Percentiles rank a stretch among this genome's conserved stretches.
Evolutionary conservation across 2,797 vertebrate genomes (phyloP).

Genomic region (Anolis apletophallus): DNA sequence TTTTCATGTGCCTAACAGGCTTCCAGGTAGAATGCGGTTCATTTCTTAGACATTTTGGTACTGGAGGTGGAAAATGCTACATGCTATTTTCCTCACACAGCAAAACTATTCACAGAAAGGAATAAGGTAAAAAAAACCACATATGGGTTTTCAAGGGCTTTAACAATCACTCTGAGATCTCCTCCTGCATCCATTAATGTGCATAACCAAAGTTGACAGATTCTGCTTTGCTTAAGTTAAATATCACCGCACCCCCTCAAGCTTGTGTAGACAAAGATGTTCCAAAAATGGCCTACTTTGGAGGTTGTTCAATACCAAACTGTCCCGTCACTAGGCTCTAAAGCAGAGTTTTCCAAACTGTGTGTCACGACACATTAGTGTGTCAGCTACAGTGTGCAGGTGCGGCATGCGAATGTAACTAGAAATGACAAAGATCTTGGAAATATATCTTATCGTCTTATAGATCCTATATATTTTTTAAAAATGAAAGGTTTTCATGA

Average conservation of each 20-base stretch:
- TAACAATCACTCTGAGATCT: neutral
- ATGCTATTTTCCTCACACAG: neutral
- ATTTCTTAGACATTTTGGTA: neutral
- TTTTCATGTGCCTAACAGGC: too few relatives aligned
- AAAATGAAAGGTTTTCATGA: too few relatives aligned
- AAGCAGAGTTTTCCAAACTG: neutral
- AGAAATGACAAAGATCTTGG: too few relatives aligned
- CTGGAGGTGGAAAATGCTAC: neutral
- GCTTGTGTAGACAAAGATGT: neutral
- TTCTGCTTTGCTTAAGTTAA: neutral
- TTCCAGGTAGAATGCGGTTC: neutral
- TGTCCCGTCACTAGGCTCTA: neutral
- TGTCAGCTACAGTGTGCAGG: too few relatives aligned
- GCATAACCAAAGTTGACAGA: neutral
- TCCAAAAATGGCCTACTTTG: neutral
- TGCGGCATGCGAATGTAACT: too few relatives aligned
- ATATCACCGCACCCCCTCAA: neutral
- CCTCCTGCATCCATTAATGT: neutral
- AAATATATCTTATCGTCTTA: too few relatives aligned
- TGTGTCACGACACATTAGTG: too few relatives aligned
- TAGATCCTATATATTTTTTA: too few relatives aligned
- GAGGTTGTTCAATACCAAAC: neutral
- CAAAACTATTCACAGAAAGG: too few relatives aligned
- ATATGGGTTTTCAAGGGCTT: neutral
- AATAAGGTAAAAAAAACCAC: neutral